Conservation (phyloP, 2,888 invertebrate genomes). For the Lasioglossum morio region DNA sequence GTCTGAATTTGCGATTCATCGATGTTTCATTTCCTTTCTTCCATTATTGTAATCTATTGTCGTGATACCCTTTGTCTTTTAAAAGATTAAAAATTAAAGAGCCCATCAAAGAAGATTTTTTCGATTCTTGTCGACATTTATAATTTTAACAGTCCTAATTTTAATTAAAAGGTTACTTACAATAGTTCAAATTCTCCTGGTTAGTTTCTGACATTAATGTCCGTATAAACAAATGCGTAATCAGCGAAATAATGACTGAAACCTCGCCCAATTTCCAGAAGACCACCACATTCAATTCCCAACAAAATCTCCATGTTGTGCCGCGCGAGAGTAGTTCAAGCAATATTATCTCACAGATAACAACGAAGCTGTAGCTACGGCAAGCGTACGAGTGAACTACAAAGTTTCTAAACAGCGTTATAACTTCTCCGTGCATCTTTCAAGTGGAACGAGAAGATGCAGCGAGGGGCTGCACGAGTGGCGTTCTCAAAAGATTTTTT, state of each 20-base stretch:
- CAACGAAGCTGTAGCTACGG: background rate
- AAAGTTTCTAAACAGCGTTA: slow-evolving; percentile 2
- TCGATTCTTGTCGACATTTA: too few species aligned
- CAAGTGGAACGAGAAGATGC: background rate
- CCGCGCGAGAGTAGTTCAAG: background rate
- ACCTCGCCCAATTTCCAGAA: background rate
- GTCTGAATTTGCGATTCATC: background rate
- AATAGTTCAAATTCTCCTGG: background rate
- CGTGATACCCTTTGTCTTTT: background rate
- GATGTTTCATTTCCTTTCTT: background rate
- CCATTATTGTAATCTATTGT: background rate
- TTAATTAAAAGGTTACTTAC: background rate
- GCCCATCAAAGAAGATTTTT: background rate
- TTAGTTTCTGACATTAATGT: background rate
- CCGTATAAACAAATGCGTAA: background rate
- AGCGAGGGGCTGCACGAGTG: background rate
- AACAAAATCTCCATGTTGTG: background rate
- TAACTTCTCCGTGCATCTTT: background rate
- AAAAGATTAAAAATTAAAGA: background rate
- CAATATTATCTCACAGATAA: background rate
- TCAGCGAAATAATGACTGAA: background rate
- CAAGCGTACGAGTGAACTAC: background rate
- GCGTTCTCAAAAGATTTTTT: background rate
- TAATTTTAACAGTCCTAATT: background rate
- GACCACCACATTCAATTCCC: background rate